Evolutionary conservation across 2,888 invertebrate species (phyloP).

Genomic region (Pyrrhosoma nymphula): DNA sequence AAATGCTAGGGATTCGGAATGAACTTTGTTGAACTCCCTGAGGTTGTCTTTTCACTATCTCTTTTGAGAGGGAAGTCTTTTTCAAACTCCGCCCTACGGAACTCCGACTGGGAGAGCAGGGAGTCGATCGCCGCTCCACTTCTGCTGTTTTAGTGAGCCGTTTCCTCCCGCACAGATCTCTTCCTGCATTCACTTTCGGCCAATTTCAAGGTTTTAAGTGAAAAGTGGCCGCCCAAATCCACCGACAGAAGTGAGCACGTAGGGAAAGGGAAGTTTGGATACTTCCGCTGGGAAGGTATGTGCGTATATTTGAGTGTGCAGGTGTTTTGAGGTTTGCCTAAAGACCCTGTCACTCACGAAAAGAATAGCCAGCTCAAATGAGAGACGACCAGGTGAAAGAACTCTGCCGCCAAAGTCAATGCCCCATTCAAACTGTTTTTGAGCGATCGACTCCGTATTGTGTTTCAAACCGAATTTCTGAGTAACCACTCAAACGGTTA

Average conservation of each 20-base stretch:
- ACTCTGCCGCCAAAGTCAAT: too few relatives aligned
- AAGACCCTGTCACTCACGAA: too few relatives aligned
- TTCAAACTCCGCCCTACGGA: neutral
- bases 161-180: neutral
- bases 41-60: neutral
- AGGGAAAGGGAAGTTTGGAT: neutral
- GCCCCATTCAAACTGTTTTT: neutral
- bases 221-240: neutral
- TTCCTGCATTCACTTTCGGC: neutral
- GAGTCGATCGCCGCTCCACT: neutral
- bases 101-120: neutral
- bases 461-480: too few relatives aligned
- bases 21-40: neutral
- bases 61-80: neutral
- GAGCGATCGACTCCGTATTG: neutral
- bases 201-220: neutral
- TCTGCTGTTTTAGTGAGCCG: neutral
- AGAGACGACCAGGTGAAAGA: too few relatives aligned
- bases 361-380: too few relatives aligned
- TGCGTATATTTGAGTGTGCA: neutral
- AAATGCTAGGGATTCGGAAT: too few relatives aligned
- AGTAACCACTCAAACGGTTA: too few relatives aligned
- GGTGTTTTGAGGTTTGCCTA: neutral
- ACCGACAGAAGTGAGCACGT: neutral
- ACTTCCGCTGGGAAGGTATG: neutral